Percentiles rank a stretch among this genome's conserved stretches.
phyloP scores from a whole-genome alignment of 2,888 invertebrate species.

The Heliconius charithonia region DNA sequence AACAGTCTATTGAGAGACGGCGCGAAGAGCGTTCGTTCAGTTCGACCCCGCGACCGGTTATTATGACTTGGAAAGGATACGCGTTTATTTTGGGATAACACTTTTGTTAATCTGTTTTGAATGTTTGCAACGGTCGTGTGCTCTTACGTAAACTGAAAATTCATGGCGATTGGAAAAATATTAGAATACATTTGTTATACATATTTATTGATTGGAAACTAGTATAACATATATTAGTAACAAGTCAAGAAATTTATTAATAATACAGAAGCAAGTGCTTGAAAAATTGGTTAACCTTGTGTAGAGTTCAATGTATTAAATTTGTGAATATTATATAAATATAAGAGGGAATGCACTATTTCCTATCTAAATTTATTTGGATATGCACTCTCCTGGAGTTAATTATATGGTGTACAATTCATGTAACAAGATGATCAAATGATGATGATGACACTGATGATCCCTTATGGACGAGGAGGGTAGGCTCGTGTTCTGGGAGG shows the following conservation, averaged over 20 bases:
- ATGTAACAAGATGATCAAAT: constrained; percentile 25
- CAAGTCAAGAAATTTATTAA: not conserved
- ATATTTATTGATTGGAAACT: not conserved
- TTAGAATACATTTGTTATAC: not conserved
- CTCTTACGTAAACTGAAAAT: constrained; percentile 62
- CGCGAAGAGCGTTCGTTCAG: constrained; percentile 59
- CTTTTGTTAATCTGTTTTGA: constrained; percentile 68
- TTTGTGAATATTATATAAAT: constrained; percentile 51
- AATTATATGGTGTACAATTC: not conserved
- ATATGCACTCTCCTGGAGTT: not conserved
- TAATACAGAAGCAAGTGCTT: not conserved
- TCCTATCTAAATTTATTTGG: not conserved
- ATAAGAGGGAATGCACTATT: not conserved
- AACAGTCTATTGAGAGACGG: constrained; percentile 65
- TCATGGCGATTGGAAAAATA: not conserved
- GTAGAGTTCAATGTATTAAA: constrained; percentile 48
- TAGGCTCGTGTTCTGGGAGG: constrained; percentile 77
- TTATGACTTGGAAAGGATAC: constrained; percentile 65
- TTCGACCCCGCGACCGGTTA: constrained; percentile 55
- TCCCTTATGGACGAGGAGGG: constrained; percentile 77
- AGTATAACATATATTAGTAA: not conserved
- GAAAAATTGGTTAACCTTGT: constrained; percentile 28
- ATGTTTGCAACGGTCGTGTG: constrained; percentile 58
- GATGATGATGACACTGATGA: constrained; percentile 54
- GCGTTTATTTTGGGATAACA: constrained; percentile 70